Conservation (phyloP, 1,140 invertebrate species). For the Drosophila cardini region DNA sequence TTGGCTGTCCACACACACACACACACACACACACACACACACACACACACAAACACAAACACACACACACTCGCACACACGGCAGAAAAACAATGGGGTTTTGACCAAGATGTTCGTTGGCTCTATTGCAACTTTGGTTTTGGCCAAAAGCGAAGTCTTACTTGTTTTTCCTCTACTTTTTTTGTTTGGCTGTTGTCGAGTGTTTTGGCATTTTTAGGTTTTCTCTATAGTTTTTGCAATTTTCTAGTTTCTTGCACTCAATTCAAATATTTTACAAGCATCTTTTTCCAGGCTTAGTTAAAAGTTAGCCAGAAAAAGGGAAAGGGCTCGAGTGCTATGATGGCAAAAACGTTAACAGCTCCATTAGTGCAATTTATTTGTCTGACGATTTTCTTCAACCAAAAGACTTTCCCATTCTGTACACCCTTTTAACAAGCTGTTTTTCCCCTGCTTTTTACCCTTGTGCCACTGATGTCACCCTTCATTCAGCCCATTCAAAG, state of each 20-base stretch:
- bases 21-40: constrained; percentile 34
- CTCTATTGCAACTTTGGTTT: constrained; percentile 9
- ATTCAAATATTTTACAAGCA: constrained; percentile 78
- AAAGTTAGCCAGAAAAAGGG: constrained; percentile 42
- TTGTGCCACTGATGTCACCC: not conserved
- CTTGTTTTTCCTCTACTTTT: constrained; percentile 18
- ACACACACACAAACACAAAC: constrained; percentile 26
- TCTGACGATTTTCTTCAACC: constrained; percentile 47
- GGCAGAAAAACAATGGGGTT: constrained; percentile 7
- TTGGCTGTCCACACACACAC: constrained; percentile 51
- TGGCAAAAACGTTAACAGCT: constrained; percentile 74
- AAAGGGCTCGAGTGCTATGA: not conserved
- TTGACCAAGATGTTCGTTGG: constrained; percentile 1
- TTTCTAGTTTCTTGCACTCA: constrained; percentile 68
- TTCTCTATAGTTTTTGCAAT: constrained; percentile 36
- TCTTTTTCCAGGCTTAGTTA: constrained; percentile 41
- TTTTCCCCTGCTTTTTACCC: not conserved
- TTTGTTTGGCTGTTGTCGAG: constrained; percentile 68
- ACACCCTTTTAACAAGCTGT: not conserved
- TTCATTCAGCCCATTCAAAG: not conserved
- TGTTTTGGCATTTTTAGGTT: constrained; percentile 59
- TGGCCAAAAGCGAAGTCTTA: constrained; percentile 17
- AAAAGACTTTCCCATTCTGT: not conserved
- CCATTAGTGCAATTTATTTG: constrained; percentile 83
- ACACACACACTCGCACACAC: not conserved